Evolutionary conservation across 2,888 invertebrate species (phyloP).

Genomic region (Ochlodes sylvanus): DNA sequence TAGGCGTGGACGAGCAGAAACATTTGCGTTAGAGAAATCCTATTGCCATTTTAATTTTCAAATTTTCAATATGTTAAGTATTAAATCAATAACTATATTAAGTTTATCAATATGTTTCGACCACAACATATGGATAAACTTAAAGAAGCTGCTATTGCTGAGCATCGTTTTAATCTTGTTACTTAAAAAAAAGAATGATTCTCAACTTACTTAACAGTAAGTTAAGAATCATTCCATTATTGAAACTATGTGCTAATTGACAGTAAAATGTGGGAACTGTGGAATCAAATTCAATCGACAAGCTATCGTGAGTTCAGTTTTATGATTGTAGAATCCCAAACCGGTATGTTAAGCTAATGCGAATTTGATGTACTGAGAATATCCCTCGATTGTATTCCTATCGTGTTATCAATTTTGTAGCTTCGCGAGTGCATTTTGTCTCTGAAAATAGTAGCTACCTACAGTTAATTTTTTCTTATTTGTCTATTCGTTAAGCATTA

Average conservation of each 20-base stretch:
- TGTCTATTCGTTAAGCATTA: background rate
- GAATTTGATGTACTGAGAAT: slow-evolving; percentile 67
- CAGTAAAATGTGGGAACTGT: slow-evolving; percentile 12
- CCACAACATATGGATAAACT: background rate
- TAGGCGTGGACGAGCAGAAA: background rate
- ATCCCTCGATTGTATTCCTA: slow-evolving; percentile 56
- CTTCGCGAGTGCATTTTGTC: slow-evolving; percentile 54
- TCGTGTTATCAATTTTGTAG: slow-evolving; percentile 48
- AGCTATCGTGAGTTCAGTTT: slow-evolving; percentile 27
- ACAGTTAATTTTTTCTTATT: slow-evolving; percentile 16
- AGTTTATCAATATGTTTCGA: too few species aligned
- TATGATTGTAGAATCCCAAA: slow-evolving; percentile 35
- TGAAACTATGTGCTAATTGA: slow-evolving; percentile 31
- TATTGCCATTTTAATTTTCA: background rate
- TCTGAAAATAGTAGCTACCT: slow-evolving; percentile 33
- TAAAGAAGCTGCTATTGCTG: background rate
- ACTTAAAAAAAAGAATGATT: slow-evolving; percentile 6
- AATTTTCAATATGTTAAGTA: background rate
- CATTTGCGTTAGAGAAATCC: background rate
- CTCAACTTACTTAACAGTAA: slow-evolving; percentile 8
- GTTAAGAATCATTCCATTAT: slow-evolving; percentile 6
- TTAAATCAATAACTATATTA: too few species aligned
- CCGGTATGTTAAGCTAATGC: slow-evolving; percentile 62
- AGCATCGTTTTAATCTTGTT: background rate
- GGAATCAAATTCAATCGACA: slow-evolving; percentile 31